Conservation (phyloP, 2,888 invertebrate species). For the Willowsia nigromaculata region DNA sequence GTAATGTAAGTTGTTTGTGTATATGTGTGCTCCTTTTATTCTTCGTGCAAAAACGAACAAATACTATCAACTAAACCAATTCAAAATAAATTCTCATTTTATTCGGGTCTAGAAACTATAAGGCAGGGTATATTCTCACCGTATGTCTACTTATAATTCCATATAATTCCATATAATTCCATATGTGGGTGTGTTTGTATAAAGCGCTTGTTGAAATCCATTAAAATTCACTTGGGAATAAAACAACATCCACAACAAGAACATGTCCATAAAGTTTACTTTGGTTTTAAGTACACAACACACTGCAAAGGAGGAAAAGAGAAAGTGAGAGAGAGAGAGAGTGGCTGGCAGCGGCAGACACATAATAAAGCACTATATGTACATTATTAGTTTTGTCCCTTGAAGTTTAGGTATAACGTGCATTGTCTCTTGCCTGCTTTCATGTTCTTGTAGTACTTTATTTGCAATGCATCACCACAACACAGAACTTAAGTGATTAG, state of each 20-base stretch:
- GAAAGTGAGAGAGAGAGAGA: not conserved
- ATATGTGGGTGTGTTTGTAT: not conserved
- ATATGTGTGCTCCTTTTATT: constrained; percentile 4
- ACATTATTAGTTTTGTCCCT: constrained; percentile 5
- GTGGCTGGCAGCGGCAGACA: not conserved
- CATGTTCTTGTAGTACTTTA: not conserved
- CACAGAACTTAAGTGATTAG: constrained; percentile 33
- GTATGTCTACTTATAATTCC: not conserved
- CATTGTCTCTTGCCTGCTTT: not conserved
- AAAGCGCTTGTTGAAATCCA: constrained; percentile 50
- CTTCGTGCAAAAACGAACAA: not conserved
- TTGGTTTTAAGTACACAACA: constrained; percentile 24
- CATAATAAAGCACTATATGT: not conserved
- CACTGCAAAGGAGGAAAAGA: not conserved
- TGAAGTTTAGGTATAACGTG: not conserved
- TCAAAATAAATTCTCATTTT: constrained; percentile 28
- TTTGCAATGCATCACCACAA: constrained; percentile 25
- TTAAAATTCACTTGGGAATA: constrained; percentile 55
- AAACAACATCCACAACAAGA: constrained; percentile 47
- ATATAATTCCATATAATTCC: too few relatives aligned
- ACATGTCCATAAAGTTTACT: constrained; percentile 47
- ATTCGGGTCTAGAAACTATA: not conserved
- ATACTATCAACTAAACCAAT: constrained; percentile 15
- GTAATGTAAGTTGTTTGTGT: not conserved
- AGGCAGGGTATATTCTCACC: not conserved